phyloP scores from a whole-genome alignment of 2,113 vertebrate species.

The Sinocyclocheilus anshuiensis region DNA sequence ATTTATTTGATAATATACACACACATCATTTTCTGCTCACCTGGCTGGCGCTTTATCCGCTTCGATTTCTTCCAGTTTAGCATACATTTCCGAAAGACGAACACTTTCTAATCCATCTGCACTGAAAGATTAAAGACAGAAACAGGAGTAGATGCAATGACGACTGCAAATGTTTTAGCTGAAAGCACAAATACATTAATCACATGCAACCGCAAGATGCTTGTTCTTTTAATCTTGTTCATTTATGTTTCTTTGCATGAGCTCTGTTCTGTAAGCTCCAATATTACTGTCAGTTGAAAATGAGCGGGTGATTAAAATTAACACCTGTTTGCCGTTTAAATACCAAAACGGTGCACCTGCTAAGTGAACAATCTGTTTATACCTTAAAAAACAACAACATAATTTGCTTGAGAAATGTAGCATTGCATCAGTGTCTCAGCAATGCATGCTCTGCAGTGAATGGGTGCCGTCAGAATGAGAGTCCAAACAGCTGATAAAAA shows the following conservation, averaged over 20 bases:
- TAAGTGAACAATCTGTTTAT: background rate
- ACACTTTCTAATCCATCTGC: conserved; percentile 84
- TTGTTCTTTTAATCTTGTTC: too few relatives aligned
- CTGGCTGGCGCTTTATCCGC: conserved; percentile 96
- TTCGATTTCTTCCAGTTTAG: conserved; percentile 93
- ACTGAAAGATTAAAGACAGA: conserved; percentile 65
- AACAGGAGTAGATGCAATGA: background rate
- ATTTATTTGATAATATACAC: background rate
- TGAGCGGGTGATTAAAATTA: background rate
- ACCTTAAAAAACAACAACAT: too few relatives aligned
- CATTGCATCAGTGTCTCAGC: too few relatives aligned
- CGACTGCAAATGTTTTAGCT: background rate
- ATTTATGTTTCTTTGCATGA: background rate
- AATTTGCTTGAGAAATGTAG: too few relatives aligned
- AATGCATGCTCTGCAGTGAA: too few relatives aligned
- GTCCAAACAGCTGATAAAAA: too few relatives aligned
- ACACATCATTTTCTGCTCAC: conserved; percentile 68
- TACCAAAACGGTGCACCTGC: background rate
- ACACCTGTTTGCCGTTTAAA: background rate
- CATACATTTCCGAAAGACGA: conserved; percentile 88
- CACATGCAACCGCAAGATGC: background rate
- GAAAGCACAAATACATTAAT: background rate
- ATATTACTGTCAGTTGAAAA: background rate
- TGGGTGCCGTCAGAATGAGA: too few relatives aligned
- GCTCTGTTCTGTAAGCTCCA: background rate